Percentiles rank a stretch among this genome's conserved stretches.
Conservation (phyloP, 2,888 invertebrate species). For the Allolobophora icterica region DNA sequence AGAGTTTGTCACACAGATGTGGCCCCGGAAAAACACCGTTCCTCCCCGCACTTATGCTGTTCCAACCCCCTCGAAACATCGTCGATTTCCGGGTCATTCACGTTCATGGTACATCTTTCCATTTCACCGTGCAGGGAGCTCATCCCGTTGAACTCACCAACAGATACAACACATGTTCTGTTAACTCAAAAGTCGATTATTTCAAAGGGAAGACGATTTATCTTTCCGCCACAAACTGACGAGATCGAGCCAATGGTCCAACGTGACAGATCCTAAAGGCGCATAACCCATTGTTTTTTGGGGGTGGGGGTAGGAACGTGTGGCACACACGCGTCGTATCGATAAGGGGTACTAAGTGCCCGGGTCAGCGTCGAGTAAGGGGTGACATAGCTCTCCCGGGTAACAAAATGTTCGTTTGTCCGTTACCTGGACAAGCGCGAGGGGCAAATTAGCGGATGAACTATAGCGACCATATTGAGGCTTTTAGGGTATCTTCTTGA, state of each 20-base stretch:
- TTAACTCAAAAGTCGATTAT: background rate
- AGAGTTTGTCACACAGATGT: background rate
- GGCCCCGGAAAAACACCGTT: background rate
- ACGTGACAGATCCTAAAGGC: background rate
- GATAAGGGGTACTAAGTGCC: conserved; percentile 9
- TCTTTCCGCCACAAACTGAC: background rate
- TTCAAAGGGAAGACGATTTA: background rate
- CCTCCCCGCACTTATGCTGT: background rate
- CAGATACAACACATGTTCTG: background rate
- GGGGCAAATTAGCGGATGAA: conserved; percentile 3
- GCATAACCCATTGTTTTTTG: background rate
- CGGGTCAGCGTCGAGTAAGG: background rate
- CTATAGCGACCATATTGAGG: background rate
- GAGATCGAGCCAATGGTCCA: background rate
- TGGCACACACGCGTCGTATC: background rate
- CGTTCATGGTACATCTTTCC: background rate
- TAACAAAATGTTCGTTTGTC: background rate
- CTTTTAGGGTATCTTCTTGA: conserved; percentile 11
- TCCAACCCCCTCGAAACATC: background rate
- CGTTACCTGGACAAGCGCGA: background rate
- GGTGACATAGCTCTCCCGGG: background rate
- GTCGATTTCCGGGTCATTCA: background rate
- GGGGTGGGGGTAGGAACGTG: background rate
- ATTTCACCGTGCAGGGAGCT: background rate
- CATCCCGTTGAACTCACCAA: background rate